Base-by-base conservation (phyloP, 1,140 invertebrate species). In the Halesus radiatus region DNA sequence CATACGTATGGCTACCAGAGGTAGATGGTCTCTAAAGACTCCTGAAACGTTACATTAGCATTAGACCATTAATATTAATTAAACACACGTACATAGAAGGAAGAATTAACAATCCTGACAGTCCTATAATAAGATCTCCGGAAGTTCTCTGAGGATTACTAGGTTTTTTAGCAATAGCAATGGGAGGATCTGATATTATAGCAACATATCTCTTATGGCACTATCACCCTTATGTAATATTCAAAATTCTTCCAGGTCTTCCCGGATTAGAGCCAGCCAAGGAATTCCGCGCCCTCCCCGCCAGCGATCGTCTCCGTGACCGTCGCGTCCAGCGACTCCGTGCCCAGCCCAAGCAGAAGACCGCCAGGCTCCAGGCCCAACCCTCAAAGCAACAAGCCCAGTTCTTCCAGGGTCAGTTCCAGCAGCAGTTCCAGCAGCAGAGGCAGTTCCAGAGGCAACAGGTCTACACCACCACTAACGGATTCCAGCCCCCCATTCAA, bases 251-350 rank as follows among this genome's bases (percentile, higher is more conserved):
- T 76, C 0, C 20, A 83, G 82, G 82, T 29, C 77, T 83, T 50
- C 82, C 82, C 15, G 77, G 73, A 22, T 0, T 76, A 54, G 80
- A 81, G 58, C 68, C 82, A 6, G 77, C 82, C n/a, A 54, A 76
- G 58, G 77, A 83, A 53, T 83, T 83, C 80, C 78, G 82, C 68
- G 20, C 64, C 22, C 56, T 81, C 20, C 70, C 79, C 13, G 53
- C 76, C 13, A 53, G 29, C 20, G 73, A 26, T 54, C 52, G 81
- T 53, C 79, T 81, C 7, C 70, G 62, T 10, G 37, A 29, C 37
- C 18, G n/a, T n/a, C 68, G 68, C 26, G 29, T 37, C 45, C 82
- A 79, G 52, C 50, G 52, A 0, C 74, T 64, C 45, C 76, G 62
- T 3, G 52, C 26, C 37, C 73, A 70, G 37, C 56, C 45, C 13